Conservation (phyloP, 35 echinoderm and acorn worm genomes). For the Apostichopus parvimensis region DNA sequence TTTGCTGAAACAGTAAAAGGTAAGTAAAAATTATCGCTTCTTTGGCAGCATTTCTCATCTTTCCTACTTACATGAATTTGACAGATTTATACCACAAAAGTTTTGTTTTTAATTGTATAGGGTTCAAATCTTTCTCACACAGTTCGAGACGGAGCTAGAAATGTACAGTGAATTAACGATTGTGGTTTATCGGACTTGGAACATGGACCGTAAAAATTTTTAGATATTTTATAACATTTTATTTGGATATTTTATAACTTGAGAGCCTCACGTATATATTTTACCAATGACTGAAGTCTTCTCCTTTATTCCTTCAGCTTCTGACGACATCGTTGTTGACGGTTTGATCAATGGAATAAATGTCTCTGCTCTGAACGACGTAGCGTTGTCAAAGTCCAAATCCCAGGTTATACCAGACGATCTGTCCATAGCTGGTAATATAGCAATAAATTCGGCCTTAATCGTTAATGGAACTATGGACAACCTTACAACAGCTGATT, state of each 20-base stretch:
- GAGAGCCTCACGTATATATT: too few species aligned
- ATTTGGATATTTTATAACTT: too few species aligned
- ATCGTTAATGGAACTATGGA: conserved; percentile 50
- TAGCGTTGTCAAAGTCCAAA: background rate
- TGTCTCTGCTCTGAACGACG: conserved; percentile 22
- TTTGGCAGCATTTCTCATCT: too few species aligned
- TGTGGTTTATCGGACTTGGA: too few species aligned
- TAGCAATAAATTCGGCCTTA: background rate
- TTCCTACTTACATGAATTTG: too few species aligned
- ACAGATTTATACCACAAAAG: too few species aligned
- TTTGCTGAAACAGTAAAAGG: conserved; percentile 30
- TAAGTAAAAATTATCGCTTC: background rate
- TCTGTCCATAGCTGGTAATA: background rate
- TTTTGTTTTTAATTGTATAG: too few species aligned
- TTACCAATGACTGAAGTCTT: background rate
- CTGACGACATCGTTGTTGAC: background rate
- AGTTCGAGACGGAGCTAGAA: too few species aligned
- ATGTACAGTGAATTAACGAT: too few species aligned
- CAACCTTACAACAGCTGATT: conserved; percentile 16
- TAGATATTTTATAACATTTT: too few species aligned
- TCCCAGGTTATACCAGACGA: conserved; percentile 13
- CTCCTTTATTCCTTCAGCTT: background rate
- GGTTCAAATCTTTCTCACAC: too few species aligned
- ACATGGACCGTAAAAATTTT: too few species aligned
- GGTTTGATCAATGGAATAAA: conserved; percentile 46